Percentiles rank a stretch among this genome's conserved stretches.
These are phyloP conservation scores for Meda fulgida DNA, from an alignment of 2,797 vertebrate species.

Conservation along the genomic window DNA sequence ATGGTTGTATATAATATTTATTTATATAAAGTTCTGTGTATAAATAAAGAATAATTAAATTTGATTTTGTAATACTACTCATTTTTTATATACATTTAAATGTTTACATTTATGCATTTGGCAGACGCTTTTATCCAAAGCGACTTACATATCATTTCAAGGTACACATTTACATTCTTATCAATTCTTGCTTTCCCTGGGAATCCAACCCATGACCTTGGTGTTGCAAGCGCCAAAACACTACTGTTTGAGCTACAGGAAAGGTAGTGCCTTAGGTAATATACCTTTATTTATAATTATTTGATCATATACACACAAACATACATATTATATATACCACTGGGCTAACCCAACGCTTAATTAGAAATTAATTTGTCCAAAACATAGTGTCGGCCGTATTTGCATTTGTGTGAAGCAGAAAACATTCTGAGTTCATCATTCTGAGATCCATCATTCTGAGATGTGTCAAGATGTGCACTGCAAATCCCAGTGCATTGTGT, in stretches of 20 bases:
- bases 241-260: too few species aligned
- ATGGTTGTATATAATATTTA: not conserved
- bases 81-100: too few species aligned
- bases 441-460: conserved; percentile 46
- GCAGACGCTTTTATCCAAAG: too few species aligned
- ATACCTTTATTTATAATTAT: too few species aligned
- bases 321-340: too few species aligned
- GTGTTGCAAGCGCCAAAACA: too few species aligned
- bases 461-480: conserved; percentile 34
- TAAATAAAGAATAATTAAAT: not conserved
- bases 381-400: conserved; percentile 8
- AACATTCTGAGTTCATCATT: conserved; percentile 34
- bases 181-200: too few species aligned
- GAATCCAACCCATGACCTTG: too few species aligned
- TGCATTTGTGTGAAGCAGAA: conserved; percentile 11
- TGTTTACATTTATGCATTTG: too few species aligned
- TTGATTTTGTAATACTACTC: not conserved
- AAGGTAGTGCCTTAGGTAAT: too few species aligned
- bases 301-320: not conserved
- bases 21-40: not conserved
- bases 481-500: conserved; percentile 31
- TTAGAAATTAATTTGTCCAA: not conserved
- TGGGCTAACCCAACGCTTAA: not conserved
- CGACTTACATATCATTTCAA: too few species aligned
- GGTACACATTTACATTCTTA: too few species aligned